Base-by-base conservation (phyloP, 2,888 invertebrate genomes). In the Cephus pulcher region DNA sequence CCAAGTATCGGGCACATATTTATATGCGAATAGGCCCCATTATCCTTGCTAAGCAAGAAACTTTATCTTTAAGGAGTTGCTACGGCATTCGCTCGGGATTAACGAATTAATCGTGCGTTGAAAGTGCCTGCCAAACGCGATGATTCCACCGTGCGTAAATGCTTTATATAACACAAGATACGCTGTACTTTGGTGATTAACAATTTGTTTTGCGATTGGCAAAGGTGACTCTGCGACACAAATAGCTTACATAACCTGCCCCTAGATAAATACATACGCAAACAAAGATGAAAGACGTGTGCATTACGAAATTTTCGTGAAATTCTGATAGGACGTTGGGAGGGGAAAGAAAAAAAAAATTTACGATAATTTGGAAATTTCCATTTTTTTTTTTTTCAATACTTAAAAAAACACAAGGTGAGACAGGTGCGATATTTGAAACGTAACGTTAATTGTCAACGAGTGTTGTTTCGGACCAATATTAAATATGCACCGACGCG, bases 211-310 rank as follows among this genome's bases (percentile, higher is more conserved):
- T 89, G 89, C 88, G 89, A 90, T 90, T 88, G 88, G 85, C 86
- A 89, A 90, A 90, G 90, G 90, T 90, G 91, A 90, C 91, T 91
- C 90, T 87, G 84, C 86, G 87, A 84, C 89, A 90, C 89, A 90
- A 90, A 91, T 90, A 90, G 83, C 90, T 91, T 91, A 91, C 87
- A 86, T 91, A 91, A 91, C 87, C 56, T 56, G 23, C 84, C 82
- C 82, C 81, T 86, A 89, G 90, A 91, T 90, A 90, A 90, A 90
- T 88, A 88, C 87, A 84, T 82, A 83, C 83, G 85, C 86, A 87
- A 81, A 77, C 82, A 80, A 82, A 87, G 84, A 88, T 88, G 85
- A 85, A 87, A 84, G 78, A 12, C 71, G 3, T 0, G 71, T 6
- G 30, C 11, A 32, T 71, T 71, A 9, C 11, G 30, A 15, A 34